A percentile compares a stretch with the other conserved stretches of the same genome.
These are phyloP conservation scores for Heterodera schachtii DNA, from an alignment of 1,140 invertebrate species.

Conservation along the genomic window DNA sequence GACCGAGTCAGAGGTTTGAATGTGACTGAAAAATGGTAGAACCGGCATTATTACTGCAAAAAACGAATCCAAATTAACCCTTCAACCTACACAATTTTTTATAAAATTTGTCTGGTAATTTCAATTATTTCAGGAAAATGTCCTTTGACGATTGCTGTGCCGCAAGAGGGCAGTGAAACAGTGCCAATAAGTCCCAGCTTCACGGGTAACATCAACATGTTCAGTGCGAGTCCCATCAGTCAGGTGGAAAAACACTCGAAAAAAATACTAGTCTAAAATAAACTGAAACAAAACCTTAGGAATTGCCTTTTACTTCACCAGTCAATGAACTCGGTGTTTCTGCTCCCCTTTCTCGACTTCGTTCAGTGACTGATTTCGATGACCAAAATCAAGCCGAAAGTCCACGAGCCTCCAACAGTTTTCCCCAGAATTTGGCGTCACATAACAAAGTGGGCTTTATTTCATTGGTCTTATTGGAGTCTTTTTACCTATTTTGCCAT, in stretches of 20 bases:
- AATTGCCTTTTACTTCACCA: slow-evolving; percentile 33
- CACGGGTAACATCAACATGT: slow-evolving; percentile 36
- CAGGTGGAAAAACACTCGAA: slow-evolving; percentile 14
- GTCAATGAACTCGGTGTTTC: slow-evolving; percentile 6
- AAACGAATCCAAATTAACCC: too few relatives aligned
- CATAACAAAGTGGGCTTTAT: slow-evolving; percentile 20
- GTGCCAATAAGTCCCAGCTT: slow-evolving; percentile 35
- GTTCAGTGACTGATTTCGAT: background rate
- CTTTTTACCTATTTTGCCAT: too few relatives aligned
- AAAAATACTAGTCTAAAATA: slow-evolving; percentile 2
- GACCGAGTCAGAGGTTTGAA: too few relatives aligned
- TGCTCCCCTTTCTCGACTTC: slow-evolving; percentile 8
- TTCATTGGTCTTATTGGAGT: background rate
- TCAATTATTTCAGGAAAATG: background rate
- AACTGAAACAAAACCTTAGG: slow-evolving; percentile 21
- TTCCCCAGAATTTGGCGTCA: slow-evolving; percentile 37
- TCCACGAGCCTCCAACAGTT: slow-evolving; percentile 39
- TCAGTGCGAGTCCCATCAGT: slow-evolving; percentile 39
- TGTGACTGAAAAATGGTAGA: too few relatives aligned
- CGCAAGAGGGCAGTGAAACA: slow-evolving; percentile 32
- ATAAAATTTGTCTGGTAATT: background rate
- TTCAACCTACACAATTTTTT: too few relatives aligned
- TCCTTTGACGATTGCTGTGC: slow-evolving; percentile 26
- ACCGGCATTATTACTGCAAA: too few relatives aligned
- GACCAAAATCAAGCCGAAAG: slow-evolving; percentile 22